A percentile compares a stretch with the other conserved stretches of the same genome.
Conservation (phyloP, 2,113 vertebrate species). For the Propithecus coquereli region DNA sequence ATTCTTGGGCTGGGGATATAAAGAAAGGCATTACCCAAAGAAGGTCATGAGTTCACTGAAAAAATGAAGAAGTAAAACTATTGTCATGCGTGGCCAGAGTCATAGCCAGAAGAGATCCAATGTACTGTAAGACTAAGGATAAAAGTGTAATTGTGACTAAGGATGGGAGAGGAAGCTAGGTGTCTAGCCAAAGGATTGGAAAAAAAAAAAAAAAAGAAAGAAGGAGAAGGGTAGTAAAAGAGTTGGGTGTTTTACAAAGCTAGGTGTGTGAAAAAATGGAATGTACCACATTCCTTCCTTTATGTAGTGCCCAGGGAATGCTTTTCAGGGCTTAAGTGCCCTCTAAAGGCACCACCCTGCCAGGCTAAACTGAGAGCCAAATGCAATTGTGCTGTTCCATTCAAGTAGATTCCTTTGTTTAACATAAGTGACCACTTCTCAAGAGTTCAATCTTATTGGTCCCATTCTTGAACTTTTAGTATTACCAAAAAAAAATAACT, state of each 20-base stretch:
- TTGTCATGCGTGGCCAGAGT: neutral
- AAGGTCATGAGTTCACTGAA: slow-evolving; percentile 27
- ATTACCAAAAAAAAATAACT: neutral
- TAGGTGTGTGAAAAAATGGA: slow-evolving; percentile 8
- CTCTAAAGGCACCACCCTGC: neutral
- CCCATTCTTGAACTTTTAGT: slow-evolving; percentile 44
- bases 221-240: neutral
- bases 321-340: neutral
- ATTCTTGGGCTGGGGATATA: neutral
- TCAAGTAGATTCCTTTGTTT: slow-evolving; percentile 29
- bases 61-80: neutral
- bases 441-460: neutral
- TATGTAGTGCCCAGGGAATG: neutral
- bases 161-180: neutral
- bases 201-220: neutral
- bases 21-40: neutral
- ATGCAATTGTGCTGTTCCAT: neutral
- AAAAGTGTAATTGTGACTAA: neutral
- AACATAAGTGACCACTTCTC: slow-evolving; percentile 4
- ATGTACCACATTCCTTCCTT: neutral
- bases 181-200: neutral
- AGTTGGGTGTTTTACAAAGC: neutral
- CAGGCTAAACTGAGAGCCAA: neutral
- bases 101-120: neutral
- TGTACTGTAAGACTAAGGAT: neutral